Evolutionary conservation across 2,797 vertebrate genomes (phyloP).

Genomic region (Cuniculus paca): DNA sequence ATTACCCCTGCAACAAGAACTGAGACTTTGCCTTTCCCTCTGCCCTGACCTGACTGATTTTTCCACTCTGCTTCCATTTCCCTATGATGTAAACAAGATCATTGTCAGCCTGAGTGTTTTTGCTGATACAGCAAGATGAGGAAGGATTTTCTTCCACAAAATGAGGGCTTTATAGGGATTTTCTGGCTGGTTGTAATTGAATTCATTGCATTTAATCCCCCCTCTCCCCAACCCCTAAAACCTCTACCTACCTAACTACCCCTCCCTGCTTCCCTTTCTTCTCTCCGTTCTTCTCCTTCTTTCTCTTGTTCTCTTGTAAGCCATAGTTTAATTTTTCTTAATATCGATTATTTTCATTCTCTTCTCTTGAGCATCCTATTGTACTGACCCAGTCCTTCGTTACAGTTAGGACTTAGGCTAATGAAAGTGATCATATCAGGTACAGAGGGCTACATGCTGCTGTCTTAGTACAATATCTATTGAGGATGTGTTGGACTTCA

Average conservation of each 20-base stretch:
- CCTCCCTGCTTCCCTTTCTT: neutral
- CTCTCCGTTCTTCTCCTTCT: neutral
- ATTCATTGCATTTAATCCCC: conserved; percentile 11
- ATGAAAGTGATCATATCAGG: neutral
- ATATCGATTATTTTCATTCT: neutral
- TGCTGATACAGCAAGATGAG: neutral
- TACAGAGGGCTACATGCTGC: neutral
- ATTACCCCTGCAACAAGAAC: neutral
- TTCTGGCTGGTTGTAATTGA: conserved; percentile 76
- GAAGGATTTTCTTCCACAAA: neutral
- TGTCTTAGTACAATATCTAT: neutral
- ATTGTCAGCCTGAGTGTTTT: neutral
- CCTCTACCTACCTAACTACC: neutral
- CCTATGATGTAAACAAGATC: neutral
- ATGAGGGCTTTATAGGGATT: neutral
- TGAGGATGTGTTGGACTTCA: neutral
- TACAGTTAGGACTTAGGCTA: conserved; percentile 30
- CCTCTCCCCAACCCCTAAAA: neutral
- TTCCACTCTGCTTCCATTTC: neutral
- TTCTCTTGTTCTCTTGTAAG: neutral
- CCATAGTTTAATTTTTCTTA: conserved; percentile 36
- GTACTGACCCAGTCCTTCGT: conserved; percentile 3
- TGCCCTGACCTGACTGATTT: neutral
- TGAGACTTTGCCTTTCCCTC: neutral
- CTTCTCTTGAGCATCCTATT: neutral